phyloP scores from a whole-genome alignment of 2,113 vertebrate genomes.

The Pygoscelis adeliae region DNA sequence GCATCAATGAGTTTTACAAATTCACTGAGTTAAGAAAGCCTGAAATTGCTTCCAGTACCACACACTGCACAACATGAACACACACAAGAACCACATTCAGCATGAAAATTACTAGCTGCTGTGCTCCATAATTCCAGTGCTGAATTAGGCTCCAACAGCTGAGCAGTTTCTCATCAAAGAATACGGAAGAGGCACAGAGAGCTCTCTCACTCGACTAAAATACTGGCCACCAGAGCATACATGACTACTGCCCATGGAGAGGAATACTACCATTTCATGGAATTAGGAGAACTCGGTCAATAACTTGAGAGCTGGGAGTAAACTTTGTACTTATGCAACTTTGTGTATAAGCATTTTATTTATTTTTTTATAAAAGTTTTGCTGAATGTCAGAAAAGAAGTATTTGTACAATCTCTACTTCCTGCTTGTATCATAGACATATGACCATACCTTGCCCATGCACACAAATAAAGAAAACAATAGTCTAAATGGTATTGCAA shows the following conservation, averaged over 20 bases:
- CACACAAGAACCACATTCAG: constrained; percentile 42
- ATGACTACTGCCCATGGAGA: constrained; percentile 48
- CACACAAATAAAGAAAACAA: constrained; percentile 68
- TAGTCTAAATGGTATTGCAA: constrained; percentile 70
- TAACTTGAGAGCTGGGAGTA: constrained; percentile 15
- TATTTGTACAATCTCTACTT: constrained; percentile 48
- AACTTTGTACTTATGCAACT: neutral
- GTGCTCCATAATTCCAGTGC: constrained; percentile 40
- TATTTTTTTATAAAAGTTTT: constrained; percentile 3
- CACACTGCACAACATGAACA: constrained; percentile 57
- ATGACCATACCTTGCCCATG: constrained; percentile 64
- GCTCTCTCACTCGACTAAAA: constrained; percentile 51
- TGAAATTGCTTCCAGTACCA: constrained; percentile 63
- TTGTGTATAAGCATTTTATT: neutral
- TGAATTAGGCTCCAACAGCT: constrained; percentile 42
- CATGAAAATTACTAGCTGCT: constrained; percentile 46
- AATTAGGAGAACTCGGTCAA: neutral
- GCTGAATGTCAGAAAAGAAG: constrained; percentile 55
- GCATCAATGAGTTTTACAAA: constrained; percentile 44
- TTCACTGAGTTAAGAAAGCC: constrained; percentile 51
- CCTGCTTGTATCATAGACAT: constrained; percentile 47
- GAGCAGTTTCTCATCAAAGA: constrained; percentile 3
- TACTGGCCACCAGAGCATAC: constrained; percentile 37
- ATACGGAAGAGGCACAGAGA: constrained; percentile 61
- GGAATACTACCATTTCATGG: neutral